Evolutionary conservation across 2,888 invertebrate species (phyloP), one percentile per base, ranked within the genome.

Genomic region (Drosophila pegasa): DNA sequence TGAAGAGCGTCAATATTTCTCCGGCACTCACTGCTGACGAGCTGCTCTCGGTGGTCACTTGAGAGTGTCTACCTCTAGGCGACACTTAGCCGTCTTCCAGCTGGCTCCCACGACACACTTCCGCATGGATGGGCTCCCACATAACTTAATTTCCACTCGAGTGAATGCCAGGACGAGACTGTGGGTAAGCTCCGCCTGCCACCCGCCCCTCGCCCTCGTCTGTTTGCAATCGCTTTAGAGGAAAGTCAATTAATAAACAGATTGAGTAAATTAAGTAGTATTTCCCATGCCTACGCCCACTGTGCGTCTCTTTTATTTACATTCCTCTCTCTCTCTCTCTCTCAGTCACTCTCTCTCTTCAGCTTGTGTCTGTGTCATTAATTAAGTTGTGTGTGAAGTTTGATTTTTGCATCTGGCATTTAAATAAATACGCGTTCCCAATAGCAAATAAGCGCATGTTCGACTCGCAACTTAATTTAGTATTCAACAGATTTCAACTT

Each of bases 361-460:
- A 1, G 3, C 20, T 12, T 12, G 16, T 27, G 27, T 18, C 29
- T 18, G 35, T 22, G 35, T 8, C 35, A 25, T 50, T 50, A 50
- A 50, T 50, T 50, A 35, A 50, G 50, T 50, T 50, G 50, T 50
- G 50, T 25, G 35, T 10, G 20, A 43, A 38, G 54, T 54, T 48
- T 62, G 75, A 76, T 76, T 74, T 61, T 66, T 55, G 50, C 50
- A 10, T 35, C 35, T 22, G n/a, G 35, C 35, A 22, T 33, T 27
- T 48, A 50, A 50, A 25, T 50, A 50, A 50, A 50, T 33, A 48
- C 45, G 45, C 45, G 45, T 27, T 45, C 27, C 25, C 29, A 31
- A 27, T 18, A 18, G 12, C 47, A 47, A 47, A 48, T 20, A 48
- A 8, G 47, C 31, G 29, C 4, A 14, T 7, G 41, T 22, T 12